Evolutionary conservation across 2,888 invertebrate genomes (phyloP).

Genomic region (Pachycephus smyrnensis): DNA sequence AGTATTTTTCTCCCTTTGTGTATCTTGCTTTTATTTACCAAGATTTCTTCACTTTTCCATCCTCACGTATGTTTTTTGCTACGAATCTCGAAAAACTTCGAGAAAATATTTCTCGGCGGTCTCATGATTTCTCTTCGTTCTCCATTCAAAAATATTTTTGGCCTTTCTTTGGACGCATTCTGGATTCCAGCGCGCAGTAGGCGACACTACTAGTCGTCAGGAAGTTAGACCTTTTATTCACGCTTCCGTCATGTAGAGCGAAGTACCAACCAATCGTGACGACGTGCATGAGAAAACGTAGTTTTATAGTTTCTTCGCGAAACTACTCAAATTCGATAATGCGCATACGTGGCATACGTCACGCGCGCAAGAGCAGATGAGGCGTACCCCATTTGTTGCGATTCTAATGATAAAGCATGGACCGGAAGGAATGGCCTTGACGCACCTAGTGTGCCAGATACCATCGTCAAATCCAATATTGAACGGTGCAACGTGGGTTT

Average conservation of each 20-base stretch:
- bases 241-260: background rate
- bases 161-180: too few relatives aligned
- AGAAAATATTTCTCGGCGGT: too few relatives aligned
- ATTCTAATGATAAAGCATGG: background rate
- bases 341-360: background rate
- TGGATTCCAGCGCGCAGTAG: too few relatives aligned
- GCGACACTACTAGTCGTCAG: too few relatives aligned
- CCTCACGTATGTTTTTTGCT: too few relatives aligned
- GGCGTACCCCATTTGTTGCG: background rate
- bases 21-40: background rate
- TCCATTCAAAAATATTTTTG: too few relatives aligned
- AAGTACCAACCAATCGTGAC: background rate
- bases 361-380: background rate
- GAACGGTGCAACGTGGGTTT: slow-evolving; percentile 34
- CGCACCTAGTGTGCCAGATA: slow-evolving; percentile 1
- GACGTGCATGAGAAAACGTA: background rate
- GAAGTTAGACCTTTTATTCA: too few relatives aligned
- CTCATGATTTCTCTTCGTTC: too few relatives aligned
- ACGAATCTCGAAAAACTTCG: too few relatives aligned
- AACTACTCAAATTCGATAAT: background rate
- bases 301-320: background rate
- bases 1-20: background rate
- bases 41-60: background rate
- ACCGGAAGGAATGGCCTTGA: background rate
- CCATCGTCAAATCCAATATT: slow-evolving; percentile 39